Base-by-base conservation (phyloP, 2,797 vertebrate genomes). In the Sebastes elongatus region DNA sequence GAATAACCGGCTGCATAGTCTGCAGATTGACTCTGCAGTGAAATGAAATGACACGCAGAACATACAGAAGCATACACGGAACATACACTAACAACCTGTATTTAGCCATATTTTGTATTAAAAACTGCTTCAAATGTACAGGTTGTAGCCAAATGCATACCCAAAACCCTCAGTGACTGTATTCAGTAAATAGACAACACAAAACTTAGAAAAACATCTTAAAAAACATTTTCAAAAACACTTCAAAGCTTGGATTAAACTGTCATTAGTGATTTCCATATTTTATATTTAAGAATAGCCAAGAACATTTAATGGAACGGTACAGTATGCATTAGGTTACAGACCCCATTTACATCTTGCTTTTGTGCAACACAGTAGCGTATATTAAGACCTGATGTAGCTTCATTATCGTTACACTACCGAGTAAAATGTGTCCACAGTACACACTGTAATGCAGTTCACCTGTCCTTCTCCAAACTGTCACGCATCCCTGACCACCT, bases 1-100 rank as follows among this genome's bases (percentile, higher is more conserved):
- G 20, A 82, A 78, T 38, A 67, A 49, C 11, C 33, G 20, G 60
- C 28, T 27, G n/a, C 66, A 10, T 42, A 80, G 63, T 77, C 69
- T 67, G 67, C 70, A 84, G 63, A 68, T 65, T 35, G 63, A 78
- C 16, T 73, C 32, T 27, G 74, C 28, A 18, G 30, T 79, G 53
- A 83, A 88, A 87, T 85, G 9, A 79, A 74, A 83, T 78, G 64
- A 64, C 82, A 84, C 53, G 14, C 62, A 70, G 10, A 73, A 84
- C 57, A 77, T 52, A 75, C 28, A 74, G 28, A 88, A 23, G 76
- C 33, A 63, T 10, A 81, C 62, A 82, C 28, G 75, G 13, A 86
- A 80, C 49, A 84, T 55, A 69, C 61, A 78, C 33, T 18, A 49
- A 25, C 25, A 59, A 35, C 33, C 53, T 69, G 60, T 56, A 32